Conservation (phyloP, 2,797 vertebrate species). For the Pteropus rufus region DNA sequence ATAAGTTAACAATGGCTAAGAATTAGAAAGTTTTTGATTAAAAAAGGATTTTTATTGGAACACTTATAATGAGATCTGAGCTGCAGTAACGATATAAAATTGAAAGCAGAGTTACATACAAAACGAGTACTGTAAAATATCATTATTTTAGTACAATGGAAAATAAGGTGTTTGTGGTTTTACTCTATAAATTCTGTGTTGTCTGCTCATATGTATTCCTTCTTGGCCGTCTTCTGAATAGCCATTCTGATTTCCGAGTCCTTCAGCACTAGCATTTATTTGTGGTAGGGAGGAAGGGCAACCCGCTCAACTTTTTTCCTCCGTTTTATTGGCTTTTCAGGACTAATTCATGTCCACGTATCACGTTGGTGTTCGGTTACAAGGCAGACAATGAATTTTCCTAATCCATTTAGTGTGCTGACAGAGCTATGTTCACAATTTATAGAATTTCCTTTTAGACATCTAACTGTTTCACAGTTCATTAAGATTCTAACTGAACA, state of each 20-base stretch:
- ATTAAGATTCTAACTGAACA: slow-evolving; percentile 74
- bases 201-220: slow-evolving; percentile 74
- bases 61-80: slow-evolving; percentile 69
- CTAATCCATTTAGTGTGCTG: slow-evolving; percentile 77
- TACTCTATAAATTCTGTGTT: slow-evolving; percentile 78
- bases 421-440: slow-evolving; percentile 70
- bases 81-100: slow-evolving; percentile 76
- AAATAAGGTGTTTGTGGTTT: slow-evolving; percentile 79
- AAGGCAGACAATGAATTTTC: slow-evolving; percentile 68
- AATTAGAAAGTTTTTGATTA: slow-evolving; percentile 74
- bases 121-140: slow-evolving; percentile 77
- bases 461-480: slow-evolving; percentile 79
- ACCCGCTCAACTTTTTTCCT: slow-evolving; percentile 51
- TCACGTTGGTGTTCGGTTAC: slow-evolving; percentile 58
- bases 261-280: slow-evolving; percentile 58
- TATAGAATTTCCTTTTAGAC: slow-evolving; percentile 76
- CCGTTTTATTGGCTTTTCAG: slow-evolving; percentile 74
- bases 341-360: slow-evolving; percentile 59
- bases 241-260: slow-evolving; percentile 67
- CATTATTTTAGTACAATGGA: slow-evolving; percentile 78
- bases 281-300: slow-evolving; percentile 24
- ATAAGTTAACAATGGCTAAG: slow-evolving; percentile 52
- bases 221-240: slow-evolving; percentile 71
- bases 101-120: slow-evolving; percentile 80
- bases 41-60: slow-evolving; percentile 73